Base-by-base conservation (phyloP, 2,888 invertebrate species). In the Lasioglossum zephyrum region DNA sequence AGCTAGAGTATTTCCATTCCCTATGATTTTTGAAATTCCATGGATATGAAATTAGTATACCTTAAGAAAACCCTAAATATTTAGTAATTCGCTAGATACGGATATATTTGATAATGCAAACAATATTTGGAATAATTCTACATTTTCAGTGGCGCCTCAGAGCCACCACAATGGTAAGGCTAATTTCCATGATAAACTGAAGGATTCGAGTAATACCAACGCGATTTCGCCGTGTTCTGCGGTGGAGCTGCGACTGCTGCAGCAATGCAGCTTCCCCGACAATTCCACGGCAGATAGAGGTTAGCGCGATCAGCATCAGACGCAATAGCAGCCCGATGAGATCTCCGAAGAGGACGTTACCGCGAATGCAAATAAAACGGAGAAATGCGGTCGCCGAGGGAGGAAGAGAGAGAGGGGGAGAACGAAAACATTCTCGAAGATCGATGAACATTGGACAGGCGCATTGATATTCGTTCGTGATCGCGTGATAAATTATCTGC, bases 401-500 rank as follows among this genome's bases (percentile, higher is more conserved):
- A 36, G 22, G 69, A 26, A 44, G 41, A 9, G 18, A 5, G 36
- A 36, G 16, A 69, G 47, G 6, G 69, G 31, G 69, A 36, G 22
- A 39, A n/a, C 57, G 49, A n/a, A 18, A 36, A 36, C 8, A 31
- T 44, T 16, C 9, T 22, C 6, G 26, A n/a, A n/a, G 78, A 47
- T 53, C 41, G 39, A 44, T 80, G 22, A 11, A 41, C 77, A 63
- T 39, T 11, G 22, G 18, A 22, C 36, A 39, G 69, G 41, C 73
- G 69, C 82, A 81, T 82, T 69, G 81, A 76, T 76, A 76, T 76
- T 76, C 76, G 26, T 36, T 22, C 72, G 13, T 13, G 70, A 22
- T 60, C 63, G 77, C 74, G 84, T 84, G 47, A 84, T 84, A 84
- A 84, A 84, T 77, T 73, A 77, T 78, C 84, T 36, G 70, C 31